Evolutionary conservation across 2,113 vertebrate species (phyloP), one percentile per base, ranked within the genome.

Genomic region (Orthonyx spaldingii): DNA sequence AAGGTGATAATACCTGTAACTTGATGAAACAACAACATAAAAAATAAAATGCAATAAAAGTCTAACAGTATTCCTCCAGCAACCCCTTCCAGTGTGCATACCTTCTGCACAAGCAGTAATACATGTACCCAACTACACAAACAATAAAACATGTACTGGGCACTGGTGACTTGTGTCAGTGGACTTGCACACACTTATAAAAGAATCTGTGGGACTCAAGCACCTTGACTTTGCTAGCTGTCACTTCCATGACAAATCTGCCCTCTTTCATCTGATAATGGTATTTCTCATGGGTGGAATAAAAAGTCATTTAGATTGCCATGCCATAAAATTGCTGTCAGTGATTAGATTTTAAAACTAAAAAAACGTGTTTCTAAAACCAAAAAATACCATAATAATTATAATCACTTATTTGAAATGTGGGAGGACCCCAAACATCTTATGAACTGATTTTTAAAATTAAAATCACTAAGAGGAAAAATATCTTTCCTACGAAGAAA

Each of bases 21-120:
- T 97, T 74, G 59, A 94, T 87, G 79, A 79, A 70, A 92, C 47
- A 76, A 94, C 64, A 94, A 59, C 78, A 71, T 70, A 76, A 75
- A 75, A 65, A 93, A 96, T 94, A 71, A 93, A 94, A 95, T 37
- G 92, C 61, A 95, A 90, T 84, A 83, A 83, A 97, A 96, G 63
- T 39, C 93, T 95, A 85, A 89, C 22, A 79, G 89, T 26, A 89
- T 57, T 79, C 90, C 86, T 94, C 60, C 42, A 77, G 52, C 57
- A 80, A 95, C 41, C 23, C 17, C 37, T 56, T 80, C 19, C 87
- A 71, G 91, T 94, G 89, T 79, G 95, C 61, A 70, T 6, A 88
- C 33, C 52, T 76, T 53, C 75, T 96, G 71, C 89, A 91, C 70
- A 90, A 82, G 69, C 83, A 84, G 65, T 91, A 93, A 90, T 8